Percentiles rank a stretch among this genome's conserved stretches.
Evolutionary conservation across 2,113 vertebrate genomes (phyloP).

Genomic region (Baryphthengus martii): DNA sequence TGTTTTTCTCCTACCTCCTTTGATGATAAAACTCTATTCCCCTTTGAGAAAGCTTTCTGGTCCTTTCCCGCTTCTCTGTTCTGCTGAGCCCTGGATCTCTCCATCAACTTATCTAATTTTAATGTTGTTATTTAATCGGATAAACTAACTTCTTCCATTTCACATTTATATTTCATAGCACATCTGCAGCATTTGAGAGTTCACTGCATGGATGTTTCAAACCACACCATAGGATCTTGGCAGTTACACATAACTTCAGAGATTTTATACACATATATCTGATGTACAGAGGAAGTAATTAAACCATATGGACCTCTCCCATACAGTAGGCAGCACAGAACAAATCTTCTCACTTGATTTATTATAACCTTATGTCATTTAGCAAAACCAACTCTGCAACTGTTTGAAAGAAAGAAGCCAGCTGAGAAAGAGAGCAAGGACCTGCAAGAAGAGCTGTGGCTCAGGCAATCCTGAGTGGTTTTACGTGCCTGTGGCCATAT

Average conservation of each 20-base stretch:
- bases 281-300: slow-evolving; percentile 36
- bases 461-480: neutral
- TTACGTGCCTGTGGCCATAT: fast-evolving
- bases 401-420: slow-evolving; percentile 30
- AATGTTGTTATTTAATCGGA: neutral
- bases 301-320: slow-evolving; percentile 42
- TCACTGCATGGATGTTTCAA: slow-evolving; percentile 43
- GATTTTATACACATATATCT: slow-evolving; percentile 38
- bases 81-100: neutral
- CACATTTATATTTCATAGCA: slow-evolving; percentile 16
- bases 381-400: slow-evolving; percentile 50
- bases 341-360: slow-evolving; percentile 51
- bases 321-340: slow-evolving; percentile 39
- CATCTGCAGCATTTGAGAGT: slow-evolving; percentile 10
- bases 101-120: neutral
- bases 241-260: slow-evolving; percentile 42
- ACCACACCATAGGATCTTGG: slow-evolving; percentile 36
- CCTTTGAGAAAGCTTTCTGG: neutral
- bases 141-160: neutral
- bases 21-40: neutral
- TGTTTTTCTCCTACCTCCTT: neutral
- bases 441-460: neutral
- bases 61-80: neutral
- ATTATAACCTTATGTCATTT: slow-evolving; percentile 52
- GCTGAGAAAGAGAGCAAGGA: neutral